Percentiles rank a stretch among this genome's conserved stretches.
phyloP scores from a whole-genome alignment of 2,113 vertebrate genomes.

The Rhadina sibilatrix region DNA sequence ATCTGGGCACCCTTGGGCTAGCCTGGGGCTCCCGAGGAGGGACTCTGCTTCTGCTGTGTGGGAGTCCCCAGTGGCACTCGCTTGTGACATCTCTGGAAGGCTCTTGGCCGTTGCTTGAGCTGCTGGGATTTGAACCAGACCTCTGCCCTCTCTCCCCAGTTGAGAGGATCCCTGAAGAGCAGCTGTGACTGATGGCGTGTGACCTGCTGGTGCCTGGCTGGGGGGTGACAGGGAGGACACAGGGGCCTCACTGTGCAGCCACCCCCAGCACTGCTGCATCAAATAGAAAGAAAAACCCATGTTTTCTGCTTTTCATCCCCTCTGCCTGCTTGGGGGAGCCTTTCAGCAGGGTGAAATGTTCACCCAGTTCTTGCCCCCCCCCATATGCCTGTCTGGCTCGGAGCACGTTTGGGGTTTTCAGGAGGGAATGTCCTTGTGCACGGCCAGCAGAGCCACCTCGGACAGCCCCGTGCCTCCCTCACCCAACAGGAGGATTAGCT shows the following conservation, averaged over 20 bases:
- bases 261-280: background rate
- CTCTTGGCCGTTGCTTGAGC: background rate
- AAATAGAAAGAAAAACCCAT: background rate
- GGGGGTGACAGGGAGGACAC: background rate
- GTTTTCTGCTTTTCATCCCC: background rate
- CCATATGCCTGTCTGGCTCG: background rate
- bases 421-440: background rate
- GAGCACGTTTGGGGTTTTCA: background rate
- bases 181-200: background rate
- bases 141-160: background rate
- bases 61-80: accelerated
- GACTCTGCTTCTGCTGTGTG: accelerated
- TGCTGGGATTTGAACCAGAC: background rate
- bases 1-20: background rate
- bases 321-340: background rate
- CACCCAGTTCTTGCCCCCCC: accelerated
- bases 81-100: background rate
- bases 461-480: accelerated
- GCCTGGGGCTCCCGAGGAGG: background rate
- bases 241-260: background rate
- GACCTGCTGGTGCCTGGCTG: background rate
- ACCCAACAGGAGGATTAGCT: background rate
- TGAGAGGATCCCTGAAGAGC: background rate
- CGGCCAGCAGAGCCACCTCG: background rate
- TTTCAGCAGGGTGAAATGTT: background rate